Percentiles rank a stretch among this genome's conserved stretches.
Conservation (phyloP, 2,797 vertebrate species). For the Lepidocolaptes lacrymiger region DNA sequence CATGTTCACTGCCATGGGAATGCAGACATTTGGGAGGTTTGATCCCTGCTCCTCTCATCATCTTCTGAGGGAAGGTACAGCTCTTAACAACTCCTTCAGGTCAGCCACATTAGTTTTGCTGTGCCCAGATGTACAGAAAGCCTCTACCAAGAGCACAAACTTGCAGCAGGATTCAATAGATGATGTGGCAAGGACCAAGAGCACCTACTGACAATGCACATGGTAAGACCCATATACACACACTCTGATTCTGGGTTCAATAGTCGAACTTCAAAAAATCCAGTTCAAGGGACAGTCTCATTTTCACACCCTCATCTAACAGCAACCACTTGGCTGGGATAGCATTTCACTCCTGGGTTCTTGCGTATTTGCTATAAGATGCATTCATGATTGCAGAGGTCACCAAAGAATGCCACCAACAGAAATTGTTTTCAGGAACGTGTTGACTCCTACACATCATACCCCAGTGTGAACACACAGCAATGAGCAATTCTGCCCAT, state of each 20-base stretch:
- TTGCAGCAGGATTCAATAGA: background rate
- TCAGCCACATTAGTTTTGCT: background rate
- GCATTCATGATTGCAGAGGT: background rate
- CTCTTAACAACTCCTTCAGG: background rate
- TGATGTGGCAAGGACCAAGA: background rate
- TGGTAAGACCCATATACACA: background rate
- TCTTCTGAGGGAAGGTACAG: background rate
- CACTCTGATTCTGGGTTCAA: background rate
- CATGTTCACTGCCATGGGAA: background rate
- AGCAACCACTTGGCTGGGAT: background rate
- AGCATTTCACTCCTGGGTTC: background rate
- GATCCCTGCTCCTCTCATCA: background rate
- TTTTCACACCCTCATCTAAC: background rate
- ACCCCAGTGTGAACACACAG: background rate
- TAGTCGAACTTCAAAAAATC: background rate
- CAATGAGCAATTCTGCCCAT: background rate
- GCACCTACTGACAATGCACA: accelerated
- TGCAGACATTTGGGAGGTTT: background rate
- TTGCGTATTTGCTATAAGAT: background rate
- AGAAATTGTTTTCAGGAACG: background rate
- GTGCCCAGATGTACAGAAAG: background rate
- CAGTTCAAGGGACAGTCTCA: background rate
- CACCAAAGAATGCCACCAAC: background rate
- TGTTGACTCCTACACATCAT: background rate
- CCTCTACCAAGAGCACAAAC: background rate